Conservation (phyloP, 2,888 invertebrate genomes). For the Orthonychiurus folsomi region DNA sequence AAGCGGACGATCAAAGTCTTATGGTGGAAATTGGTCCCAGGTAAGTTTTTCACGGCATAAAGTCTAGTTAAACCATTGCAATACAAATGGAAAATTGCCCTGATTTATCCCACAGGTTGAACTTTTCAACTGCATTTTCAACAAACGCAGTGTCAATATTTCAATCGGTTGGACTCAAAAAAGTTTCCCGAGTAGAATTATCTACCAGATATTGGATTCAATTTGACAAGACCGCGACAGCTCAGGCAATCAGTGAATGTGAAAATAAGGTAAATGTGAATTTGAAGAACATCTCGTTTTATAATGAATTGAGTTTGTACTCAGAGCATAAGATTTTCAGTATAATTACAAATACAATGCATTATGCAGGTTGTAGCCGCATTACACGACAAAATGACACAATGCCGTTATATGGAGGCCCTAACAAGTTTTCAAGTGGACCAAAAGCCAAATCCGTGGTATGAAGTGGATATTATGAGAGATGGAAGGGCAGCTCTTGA, state of each 20-base stretch:
- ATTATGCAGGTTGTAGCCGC: constrained; percentile 48
- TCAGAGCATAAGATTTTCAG: too few species aligned
- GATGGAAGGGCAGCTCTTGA: constrained; percentile 70
- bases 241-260: constrained; percentile 28
- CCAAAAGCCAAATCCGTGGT: constrained; percentile 59
- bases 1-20: constrained; percentile 45
- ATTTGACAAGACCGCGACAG: constrained; percentile 35
- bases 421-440: constrained; percentile 52
- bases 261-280: constrained; percentile 36
- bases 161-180: constrained; percentile 65
- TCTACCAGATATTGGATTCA: constrained; percentile 64
- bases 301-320: not conserved
- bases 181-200: constrained; percentile 70
- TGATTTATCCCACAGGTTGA: constrained; percentile 56
- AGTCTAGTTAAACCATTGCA: too few species aligned
- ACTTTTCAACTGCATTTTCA: constrained; percentile 90
- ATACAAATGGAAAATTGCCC: too few species aligned
- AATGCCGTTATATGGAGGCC: constrained; percentile 68
- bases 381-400: constrained; percentile 89
- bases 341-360: not conserved
- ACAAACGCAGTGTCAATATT: constrained; percentile 95
- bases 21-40: constrained; percentile 84
- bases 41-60: constrained; percentile 45
- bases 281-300: not conserved
- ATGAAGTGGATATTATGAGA: constrained; percentile 69